Evolutionary conservation across 2,888 invertebrate species (phyloP).

Genomic region (Cephonodes hylas): DNA sequence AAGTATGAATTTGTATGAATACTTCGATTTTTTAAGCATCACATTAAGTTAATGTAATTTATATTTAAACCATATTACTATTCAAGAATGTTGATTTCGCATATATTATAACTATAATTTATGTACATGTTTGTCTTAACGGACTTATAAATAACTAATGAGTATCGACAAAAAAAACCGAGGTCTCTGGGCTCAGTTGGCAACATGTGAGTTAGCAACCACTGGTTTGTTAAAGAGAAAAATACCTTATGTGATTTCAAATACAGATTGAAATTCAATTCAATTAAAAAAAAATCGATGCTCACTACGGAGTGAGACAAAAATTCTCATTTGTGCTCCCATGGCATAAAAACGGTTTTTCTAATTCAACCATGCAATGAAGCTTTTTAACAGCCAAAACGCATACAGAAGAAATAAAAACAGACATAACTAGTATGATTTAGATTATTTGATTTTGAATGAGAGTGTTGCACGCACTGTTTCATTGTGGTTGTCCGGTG

Average conservation of each 20-base stretch:
- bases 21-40: background rate
- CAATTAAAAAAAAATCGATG: too few relatives aligned
- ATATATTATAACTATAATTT: background rate
- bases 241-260: background rate
- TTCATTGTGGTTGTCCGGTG: too few relatives aligned
- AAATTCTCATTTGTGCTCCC: too few relatives aligned
- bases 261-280: too few relatives aligned
- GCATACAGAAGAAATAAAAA: too few relatives aligned
- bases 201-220: background rate
- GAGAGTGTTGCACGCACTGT: too few relatives aligned
- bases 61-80: background rate
- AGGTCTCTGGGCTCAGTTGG: background rate
- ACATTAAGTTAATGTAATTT: background rate
- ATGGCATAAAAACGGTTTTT: too few relatives aligned
- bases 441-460: too few relatives aligned
- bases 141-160: background rate
- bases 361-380: too few relatives aligned
- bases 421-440: too few relatives aligned
- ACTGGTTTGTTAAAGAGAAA: background rate
- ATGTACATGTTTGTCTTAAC: background rate
- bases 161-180: background rate
- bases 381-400: too few relatives aligned
- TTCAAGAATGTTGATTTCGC: background rate
- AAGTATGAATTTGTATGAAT: background rate
- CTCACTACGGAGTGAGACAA: too few relatives aligned